Base-by-base conservation (phyloP, 2,888 invertebrate species). In the Leptogaster cylindrica region DNA sequence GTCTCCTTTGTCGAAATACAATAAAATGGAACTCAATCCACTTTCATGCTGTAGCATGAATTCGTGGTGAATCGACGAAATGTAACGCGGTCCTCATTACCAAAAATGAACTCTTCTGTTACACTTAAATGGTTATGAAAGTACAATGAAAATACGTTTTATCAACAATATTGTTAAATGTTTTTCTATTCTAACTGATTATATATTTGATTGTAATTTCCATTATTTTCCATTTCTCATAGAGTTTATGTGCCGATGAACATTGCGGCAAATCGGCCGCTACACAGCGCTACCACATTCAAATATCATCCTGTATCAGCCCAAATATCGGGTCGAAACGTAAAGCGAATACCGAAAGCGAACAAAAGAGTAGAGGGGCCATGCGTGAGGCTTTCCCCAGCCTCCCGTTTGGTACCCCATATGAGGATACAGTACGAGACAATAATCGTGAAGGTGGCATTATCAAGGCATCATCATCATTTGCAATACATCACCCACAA, bases 351-450 rank as follows among this genome's bases (percentile, higher is more conserved):
- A 64, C 68, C 68, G 71, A 70, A 66, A 71, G 70, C 68, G 70
- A 65, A 66, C 55, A 68, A 48, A 71, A 69, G 68, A 65, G 55
- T 64, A 70, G 70, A 71, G 72, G 71, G 71, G 69, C 72, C 71
- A 73, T 73, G 73, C 73, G 73, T 72, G 73, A 73, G 72, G 73
- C 73, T 71, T 73, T 73, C 61, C 72, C 72, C 51, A 70, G 73
- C 72, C 73, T 73, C 70, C 73, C 73, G 72, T 71, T 71, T 72
- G 72, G 73, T 72, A 67, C 73, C 72, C 72, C 72, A 61, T 69
- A 67, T 52, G 69, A 70, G 67, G 72, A 71, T 46, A 68, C 70
- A 67, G 61, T 55, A 28, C 65, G 67, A 65, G 69, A 69, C 68
- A 69, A 68, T 70, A 70, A 69, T 58, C 67, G 65, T 16, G 70